Evolutionary conservation across 2,797 vertebrate species (phyloP).

Genomic region (Neosalanx taihuensis): DNA sequence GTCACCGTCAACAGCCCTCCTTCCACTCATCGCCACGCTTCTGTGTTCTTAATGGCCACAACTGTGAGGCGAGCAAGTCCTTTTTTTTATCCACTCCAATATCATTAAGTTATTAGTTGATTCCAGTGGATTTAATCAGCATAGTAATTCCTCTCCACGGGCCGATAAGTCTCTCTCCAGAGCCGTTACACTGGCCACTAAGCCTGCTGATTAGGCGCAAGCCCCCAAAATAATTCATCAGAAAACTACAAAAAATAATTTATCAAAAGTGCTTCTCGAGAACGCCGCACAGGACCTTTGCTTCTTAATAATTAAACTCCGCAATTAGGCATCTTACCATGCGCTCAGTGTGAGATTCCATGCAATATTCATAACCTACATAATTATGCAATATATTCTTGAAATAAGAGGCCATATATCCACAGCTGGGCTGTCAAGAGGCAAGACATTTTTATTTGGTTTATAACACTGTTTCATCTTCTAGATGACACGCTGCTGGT

Average conservation of each 20-base stretch:
- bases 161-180: slow-evolving; percentile 82
- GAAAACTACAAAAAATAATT: slow-evolving; percentile 88
- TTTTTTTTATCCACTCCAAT: slow-evolving; percentile 66
- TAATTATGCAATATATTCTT: slow-evolving; percentile 79
- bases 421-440: slow-evolving; percentile 69
- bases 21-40: slow-evolving; percentile 50
- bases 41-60: slow-evolving; percentile 49
- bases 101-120: slow-evolving; percentile 79
- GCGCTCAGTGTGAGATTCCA: slow-evolving; percentile 71
- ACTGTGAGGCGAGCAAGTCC: slow-evolving; percentile 46
- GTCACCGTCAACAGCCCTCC: slow-evolving; percentile 56
- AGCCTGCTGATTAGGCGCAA: slow-evolving; percentile 83
- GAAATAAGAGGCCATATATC: slow-evolving; percentile 73
- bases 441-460: slow-evolving; percentile 78
- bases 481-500: slow-evolving; percentile 59
- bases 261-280: slow-evolving; percentile 78
- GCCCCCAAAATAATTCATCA: slow-evolving; percentile 82
- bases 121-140: slow-evolving; percentile 84
- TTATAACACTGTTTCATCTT: slow-evolving; percentile 74
- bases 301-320: slow-evolving; percentile 87
- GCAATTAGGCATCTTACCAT: slow-evolving; percentile 80
- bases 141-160: slow-evolving; percentile 79
- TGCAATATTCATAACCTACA: slow-evolving; percentile 79
- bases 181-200: slow-evolving; percentile 81
- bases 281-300: slow-evolving; percentile 72